These are phyloP conservation scores for Ophioninae sp. DNA, from an alignment of 2,888 invertebrate species.

Conservation along the genomic window DNA sequence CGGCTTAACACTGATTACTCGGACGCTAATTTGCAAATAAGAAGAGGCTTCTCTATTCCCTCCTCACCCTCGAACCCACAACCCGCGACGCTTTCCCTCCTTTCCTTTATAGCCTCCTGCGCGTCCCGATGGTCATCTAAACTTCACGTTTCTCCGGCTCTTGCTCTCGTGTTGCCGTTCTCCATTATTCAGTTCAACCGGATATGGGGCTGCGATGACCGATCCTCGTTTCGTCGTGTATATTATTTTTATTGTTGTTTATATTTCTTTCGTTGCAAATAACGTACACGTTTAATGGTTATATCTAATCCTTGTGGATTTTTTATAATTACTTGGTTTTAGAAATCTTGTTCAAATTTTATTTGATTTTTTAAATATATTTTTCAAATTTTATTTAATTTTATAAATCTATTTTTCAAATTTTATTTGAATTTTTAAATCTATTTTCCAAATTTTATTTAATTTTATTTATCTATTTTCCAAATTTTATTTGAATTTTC, in stretches of 20 bases:
- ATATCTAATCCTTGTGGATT: too few relatives aligned
- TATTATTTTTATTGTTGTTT: neutral
- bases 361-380: too few relatives aligned
- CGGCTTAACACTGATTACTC: conserved; percentile 71
- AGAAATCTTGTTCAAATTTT: too few relatives aligned
- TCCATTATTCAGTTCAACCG: conserved; percentile 51
- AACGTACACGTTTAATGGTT: too few relatives aligned
- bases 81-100: neutral
- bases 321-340: too few relatives aligned
- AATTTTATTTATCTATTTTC: too few relatives aligned
- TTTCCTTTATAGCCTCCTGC: neutral
- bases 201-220: conserved; percentile 29
- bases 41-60: conserved; percentile 56
- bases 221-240: neutral
- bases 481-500: too few relatives aligned
- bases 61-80: neutral
- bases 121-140: conserved; percentile 53
- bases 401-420: too few relatives aligned
- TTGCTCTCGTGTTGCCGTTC: conserved; percentile 59
- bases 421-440: too few relatives aligned
- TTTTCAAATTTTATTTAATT: too few relatives aligned
- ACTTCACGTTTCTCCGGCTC: conserved; percentile 62
- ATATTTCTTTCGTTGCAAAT: too few relatives aligned
- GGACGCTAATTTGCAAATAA: conserved; percentile 70
- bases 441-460: too few relatives aligned